Base-by-base conservation (phyloP, 2,888 invertebrate genomes). In the Sisyra nigra region DNA sequence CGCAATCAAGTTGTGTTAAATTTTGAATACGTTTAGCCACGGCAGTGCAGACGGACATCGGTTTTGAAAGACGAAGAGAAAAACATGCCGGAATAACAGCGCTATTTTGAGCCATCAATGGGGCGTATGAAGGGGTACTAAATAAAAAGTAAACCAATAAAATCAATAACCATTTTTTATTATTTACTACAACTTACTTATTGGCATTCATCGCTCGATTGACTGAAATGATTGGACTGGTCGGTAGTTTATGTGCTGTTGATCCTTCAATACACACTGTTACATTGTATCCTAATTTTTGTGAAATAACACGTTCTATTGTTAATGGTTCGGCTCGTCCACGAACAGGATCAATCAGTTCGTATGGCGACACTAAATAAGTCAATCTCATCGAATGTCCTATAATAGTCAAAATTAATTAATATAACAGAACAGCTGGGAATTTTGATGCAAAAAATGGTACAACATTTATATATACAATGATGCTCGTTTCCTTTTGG, bases 281-380 rank as follows among this genome's bases (percentile, higher is more conserved):
- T 1, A 88, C 92, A 47, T 82, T 87, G 53, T 85, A 80, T 0
- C 92, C 93, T 37, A 89, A 68, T 41, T 75, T 74, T 48, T 78
- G 76, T 34, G 67, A 57, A 19, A 72, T 71, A 31, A 86, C 69
- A n/a, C 75, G 65, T 54, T 91, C 89, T 11, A 77, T 69, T 37
- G 79, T 82, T 46, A 92, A 68, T 8, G 81, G 76, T 53, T 81
- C 76, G 34, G 83, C 70, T 5, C 77, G 74, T 52, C 78, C 78
- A 44, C 69, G 71, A 47, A 82, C 81, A 52, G 77, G 71, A 58
- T 87, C 85, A 52, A 93, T 67, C 40, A 93, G 68, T 59, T 93
- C 92, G 57, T 92, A 93, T 0, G 93, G 92, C 0, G 89, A 86
- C 3, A 93, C 84, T 60, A 93, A 93, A 61, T 92, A 96, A 0